Evolutionary conservation across 2,113 vertebrate species (phyloP).

Genomic region (Ophiodon elongatus): DNA sequence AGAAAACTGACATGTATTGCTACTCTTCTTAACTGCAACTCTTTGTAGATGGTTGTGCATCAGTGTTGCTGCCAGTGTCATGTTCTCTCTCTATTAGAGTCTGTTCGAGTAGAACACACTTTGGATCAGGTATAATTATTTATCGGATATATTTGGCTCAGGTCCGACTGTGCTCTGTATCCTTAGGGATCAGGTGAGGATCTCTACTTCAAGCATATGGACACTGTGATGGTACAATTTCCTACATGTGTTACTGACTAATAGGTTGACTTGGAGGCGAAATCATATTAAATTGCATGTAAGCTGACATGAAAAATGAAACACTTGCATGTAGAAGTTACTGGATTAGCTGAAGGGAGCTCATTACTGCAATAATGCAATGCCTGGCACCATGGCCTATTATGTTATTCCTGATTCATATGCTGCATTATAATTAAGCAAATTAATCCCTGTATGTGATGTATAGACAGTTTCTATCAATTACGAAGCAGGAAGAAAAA

Average conservation of each 20-base stretch:
- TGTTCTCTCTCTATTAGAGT: not conserved
- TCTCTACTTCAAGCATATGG: not conserved
- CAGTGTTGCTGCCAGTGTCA: not conserved
- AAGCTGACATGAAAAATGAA: not conserved
- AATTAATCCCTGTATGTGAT: not conserved
- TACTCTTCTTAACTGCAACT: not conserved
- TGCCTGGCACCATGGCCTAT: not conserved
- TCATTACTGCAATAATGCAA: not conserved
- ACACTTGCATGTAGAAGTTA: not conserved
- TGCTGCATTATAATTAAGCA: not conserved
- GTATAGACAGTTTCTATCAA: not conserved
- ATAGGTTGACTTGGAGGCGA: not conserved
- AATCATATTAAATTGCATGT: not conserved
- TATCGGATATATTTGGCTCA: not conserved
- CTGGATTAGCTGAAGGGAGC: not conserved
- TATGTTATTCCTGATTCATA: not conserved
- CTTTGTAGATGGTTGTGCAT: not conserved
- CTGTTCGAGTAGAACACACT: not conserved
- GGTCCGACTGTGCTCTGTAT: not conserved
- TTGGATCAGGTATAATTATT: slow-evolving; percentile 9
- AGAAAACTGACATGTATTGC: not conserved
- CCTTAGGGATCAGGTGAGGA: not conserved
- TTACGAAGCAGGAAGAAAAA: not conserved
- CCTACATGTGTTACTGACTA: not conserved
- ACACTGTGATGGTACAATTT: not conserved